Evolutionary conservation across 2,797 vertebrate genomes (phyloP).

Genomic region (Muscicapa striata): DNA sequence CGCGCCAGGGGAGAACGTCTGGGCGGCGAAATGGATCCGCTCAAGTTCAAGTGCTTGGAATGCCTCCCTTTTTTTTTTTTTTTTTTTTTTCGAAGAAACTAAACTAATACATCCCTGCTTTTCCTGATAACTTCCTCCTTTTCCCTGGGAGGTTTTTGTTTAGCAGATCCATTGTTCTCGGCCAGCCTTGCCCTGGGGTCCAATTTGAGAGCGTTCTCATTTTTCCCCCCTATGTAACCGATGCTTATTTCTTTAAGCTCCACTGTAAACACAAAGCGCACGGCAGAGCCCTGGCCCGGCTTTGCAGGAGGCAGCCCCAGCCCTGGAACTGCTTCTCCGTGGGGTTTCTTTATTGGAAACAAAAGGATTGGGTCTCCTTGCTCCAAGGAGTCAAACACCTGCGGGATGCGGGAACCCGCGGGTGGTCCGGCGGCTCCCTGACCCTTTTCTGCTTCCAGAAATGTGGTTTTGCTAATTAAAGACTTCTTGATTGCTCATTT

Average conservation of each 20-base stretch:
- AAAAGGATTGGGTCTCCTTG: neutral
- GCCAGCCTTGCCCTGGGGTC: constrained; percentile 58
- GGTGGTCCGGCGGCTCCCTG: neutral
- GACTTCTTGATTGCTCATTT: neutral
- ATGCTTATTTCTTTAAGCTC: constrained; percentile 65
- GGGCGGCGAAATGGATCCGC: constrained; percentile 29
- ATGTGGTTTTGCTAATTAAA: neutral
- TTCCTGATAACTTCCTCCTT: constrained; percentile 47
- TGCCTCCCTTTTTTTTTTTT: neutral
- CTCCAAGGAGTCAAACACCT: constrained; percentile 5
- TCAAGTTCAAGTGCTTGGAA: constrained; percentile 60
- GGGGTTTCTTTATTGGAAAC: neutral
- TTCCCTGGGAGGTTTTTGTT: constrained; percentile 12
- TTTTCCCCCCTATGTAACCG: constrained; percentile 58
- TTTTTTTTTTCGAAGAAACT: neutral
- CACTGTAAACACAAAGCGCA: constrained; percentile 52
- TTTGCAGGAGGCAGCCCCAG: constrained; percentile 33
- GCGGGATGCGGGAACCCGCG: neutral
- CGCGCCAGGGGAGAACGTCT: neutral
- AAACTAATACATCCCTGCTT: constrained; percentile 9
- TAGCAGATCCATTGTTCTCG: constrained; percentile 54
- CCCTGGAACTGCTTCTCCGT: neutral
- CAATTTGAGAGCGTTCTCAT: constrained; percentile 41
- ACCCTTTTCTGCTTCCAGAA: neutral
- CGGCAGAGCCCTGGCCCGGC: neutral